phyloP scores from a whole-genome alignment of 2,113 vertebrate species.

The Zosterops borbonicus region DNA sequence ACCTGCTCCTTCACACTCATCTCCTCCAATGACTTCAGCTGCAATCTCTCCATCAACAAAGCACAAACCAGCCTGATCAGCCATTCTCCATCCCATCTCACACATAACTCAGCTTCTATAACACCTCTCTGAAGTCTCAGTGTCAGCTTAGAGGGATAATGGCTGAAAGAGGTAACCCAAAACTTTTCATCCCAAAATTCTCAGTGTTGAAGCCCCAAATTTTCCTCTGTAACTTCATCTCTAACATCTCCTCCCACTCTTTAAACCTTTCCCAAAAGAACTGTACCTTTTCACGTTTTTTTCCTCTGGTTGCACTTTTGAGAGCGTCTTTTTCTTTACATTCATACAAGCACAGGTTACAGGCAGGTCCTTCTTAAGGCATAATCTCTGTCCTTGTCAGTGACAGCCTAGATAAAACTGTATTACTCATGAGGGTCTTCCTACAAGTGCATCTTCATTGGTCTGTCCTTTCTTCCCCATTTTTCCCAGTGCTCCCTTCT shows the following conservation, averaged over 20 bases:
- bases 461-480: not conserved
- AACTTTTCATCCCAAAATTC: not conserved
- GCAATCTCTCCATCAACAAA: not conserved
- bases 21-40: not conserved
- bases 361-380: not conserved
- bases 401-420: not conserved
- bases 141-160: not conserved
- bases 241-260: not conserved
- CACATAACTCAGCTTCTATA: not conserved
- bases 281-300: not conserved
- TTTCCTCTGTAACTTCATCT: not conserved
- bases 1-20: not conserved
- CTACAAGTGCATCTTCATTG: not conserved
- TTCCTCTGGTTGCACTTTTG: not conserved
- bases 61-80: not conserved
- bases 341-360: not conserved
- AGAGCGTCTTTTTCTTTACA: not conserved
- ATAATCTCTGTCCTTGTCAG: not conserved
- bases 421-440: not conserved
- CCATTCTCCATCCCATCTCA: not conserved
- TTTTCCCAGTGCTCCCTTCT: not conserved
- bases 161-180: not conserved
- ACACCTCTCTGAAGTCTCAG: not conserved
- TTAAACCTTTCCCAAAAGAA: not conserved
- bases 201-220: not conserved